Percentiles rank a stretch among this genome's conserved stretches.
These are phyloP conservation scores for Achatina immaculata DNA, from an alignment of 1,140 invertebrate species.

Conservation along the genomic window DNA sequence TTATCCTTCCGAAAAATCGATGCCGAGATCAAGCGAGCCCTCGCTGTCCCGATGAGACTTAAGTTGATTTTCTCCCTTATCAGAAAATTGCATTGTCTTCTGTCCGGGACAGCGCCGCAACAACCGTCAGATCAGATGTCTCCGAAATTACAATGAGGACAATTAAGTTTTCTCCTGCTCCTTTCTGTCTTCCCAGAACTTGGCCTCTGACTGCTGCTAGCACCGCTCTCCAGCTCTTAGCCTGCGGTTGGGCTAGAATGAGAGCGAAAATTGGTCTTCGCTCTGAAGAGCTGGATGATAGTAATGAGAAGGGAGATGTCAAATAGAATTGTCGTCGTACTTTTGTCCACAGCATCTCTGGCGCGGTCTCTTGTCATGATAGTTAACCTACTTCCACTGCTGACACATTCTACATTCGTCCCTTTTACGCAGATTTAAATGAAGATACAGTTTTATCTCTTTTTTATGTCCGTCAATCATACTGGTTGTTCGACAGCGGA, in stretches of 20 bases:
- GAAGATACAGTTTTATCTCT: no score
- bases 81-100: constrained; percentile 38
- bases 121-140: constrained; percentile 36
- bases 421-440: no score
- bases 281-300: not conserved
- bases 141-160: constrained; percentile 35
- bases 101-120: constrained; percentile 4
- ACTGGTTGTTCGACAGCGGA: no score
- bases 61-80: constrained; percentile 37
- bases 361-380: no score
- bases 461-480: no score
- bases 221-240: not conserved
- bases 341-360: not conserved
- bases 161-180: constrained; percentile 32
- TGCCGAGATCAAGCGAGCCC: constrained; percentile 37
- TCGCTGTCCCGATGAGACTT: constrained; percentile 17
- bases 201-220: not conserved
- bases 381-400: no score
- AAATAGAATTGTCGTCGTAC: constrained; percentile 5
- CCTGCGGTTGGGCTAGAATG: not conserved
- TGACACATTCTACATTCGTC: no score
- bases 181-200: not conserved
- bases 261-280: not conserved
- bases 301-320: constrained; percentile 5
- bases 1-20: constrained; percentile 27